phyloP scores from a whole-genome alignment of 2,113 vertebrate species.

The Cervus canadensis region DNA sequence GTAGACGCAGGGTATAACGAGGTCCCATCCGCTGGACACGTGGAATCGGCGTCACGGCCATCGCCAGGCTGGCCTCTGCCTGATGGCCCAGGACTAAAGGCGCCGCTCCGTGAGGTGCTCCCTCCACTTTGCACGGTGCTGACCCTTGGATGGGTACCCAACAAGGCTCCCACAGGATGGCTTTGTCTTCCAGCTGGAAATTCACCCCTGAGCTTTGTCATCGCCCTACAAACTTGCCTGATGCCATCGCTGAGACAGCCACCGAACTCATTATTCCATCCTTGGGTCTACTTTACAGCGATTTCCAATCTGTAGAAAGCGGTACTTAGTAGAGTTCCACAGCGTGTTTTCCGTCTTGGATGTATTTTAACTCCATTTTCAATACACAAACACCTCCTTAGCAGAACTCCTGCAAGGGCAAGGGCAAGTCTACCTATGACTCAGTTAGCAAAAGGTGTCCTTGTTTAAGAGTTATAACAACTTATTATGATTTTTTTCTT shows the following conservation, averaged over 20 bases:
- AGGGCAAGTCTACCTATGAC: too few relatives aligned
- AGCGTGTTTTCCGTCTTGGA: rapidly evolving
- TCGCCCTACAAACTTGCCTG: rapidly evolving
- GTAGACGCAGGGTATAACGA: rapidly evolving
- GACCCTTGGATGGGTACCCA: rapidly evolving
- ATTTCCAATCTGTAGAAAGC: background rate
- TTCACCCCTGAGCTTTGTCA: rapidly evolving
- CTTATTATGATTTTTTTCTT: background rate
- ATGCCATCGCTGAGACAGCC: rapidly evolving
- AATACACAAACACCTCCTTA: background rate
- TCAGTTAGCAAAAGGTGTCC: too few relatives aligned
- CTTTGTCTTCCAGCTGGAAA: background rate
- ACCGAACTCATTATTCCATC: rapidly evolving
- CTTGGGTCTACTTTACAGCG: rapidly evolving
- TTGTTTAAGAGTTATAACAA: background rate
- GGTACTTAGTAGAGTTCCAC: rapidly evolving
- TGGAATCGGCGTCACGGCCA: rapidly evolving
- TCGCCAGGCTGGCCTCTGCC: rapidly evolving
- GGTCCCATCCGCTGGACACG: rapidly evolving
- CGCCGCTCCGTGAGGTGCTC: rapidly evolving
- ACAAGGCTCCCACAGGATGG: background rate
- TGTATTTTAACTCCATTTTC: background rate
- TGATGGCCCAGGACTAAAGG: rapidly evolving
- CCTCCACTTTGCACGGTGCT: rapidly evolving
- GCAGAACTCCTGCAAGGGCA: background rate